Base-by-base conservation (phyloP, 2,888 invertebrate genomes). In the Acanthosoma haemorrhoidale region DNA sequence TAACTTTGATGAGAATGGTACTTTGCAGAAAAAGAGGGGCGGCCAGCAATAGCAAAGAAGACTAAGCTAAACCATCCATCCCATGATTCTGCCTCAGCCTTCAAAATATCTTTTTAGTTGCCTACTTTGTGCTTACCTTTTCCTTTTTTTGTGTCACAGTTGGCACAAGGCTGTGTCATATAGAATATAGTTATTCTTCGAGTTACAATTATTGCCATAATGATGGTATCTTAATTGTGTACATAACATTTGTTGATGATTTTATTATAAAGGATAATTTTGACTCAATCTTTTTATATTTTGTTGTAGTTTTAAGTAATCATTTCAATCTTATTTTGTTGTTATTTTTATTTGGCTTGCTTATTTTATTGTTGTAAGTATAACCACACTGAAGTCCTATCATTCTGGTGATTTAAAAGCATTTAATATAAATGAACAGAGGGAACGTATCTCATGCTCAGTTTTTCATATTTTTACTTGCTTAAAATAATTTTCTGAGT, bases 11-110 rank as follows among this genome's bases (percentile, higher is more conserved):
- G 21, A 61, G 32, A 61, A 34, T 61, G 36, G 39, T 64, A 31
- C 21, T 64, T 64, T 64, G 38, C 64, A 64, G 64, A 64, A 64
- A 61, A 61, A 36, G 64, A 38, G 15, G 64, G 29, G 8, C 25
- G 25, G 31, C 4, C 64, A 31, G 11, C 64, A 25, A 39, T 64
- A 64, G 64, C 64, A 34, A 41, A 64, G 61, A 51, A 51, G 51
- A 21, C 2, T 51, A n/a, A 25, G 51, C 3, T 51, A 51, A 51
- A 51, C 51, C 51, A 51, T 51, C 51, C 51, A 51, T 51, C 51
- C 13, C 51, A 25, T 51, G 25, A n/a, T 51, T 25, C 29, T 51
- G 29, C n/a, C 51, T 51, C 51, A 51, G 51, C 51, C 51, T 51
- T 51, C 51, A 29, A 25, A 25, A 51, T 51, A n/a, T 51, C 2